A percentile compares a stretch with the other conserved stretches of the same genome.
phyloP scores from a whole-genome alignment of 2,113 vertebrate genomes.

The Corydoras sp. region DNA sequence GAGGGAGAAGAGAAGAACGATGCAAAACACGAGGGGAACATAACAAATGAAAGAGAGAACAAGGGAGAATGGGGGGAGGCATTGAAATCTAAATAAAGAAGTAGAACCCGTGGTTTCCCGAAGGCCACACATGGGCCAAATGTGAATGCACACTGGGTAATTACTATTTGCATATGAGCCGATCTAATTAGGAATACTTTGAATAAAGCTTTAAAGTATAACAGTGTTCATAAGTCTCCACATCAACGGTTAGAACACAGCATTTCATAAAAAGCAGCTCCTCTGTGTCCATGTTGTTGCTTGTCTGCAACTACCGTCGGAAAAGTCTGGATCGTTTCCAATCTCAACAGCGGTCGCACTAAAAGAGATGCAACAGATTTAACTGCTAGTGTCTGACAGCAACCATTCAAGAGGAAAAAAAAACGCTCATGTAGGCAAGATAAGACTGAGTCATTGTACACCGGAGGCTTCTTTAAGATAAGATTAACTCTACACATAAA shows the following conservation, averaged over 20 bases:
- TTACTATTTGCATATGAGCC: constrained; percentile 27
- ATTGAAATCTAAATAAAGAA: background rate
- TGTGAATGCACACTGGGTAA: constrained; percentile 10
- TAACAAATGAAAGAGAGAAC: constrained; percentile 5
- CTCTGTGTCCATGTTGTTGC: too few relatives aligned
- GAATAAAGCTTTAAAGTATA: constrained; percentile 19
- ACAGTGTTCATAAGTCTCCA: background rate
- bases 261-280: too few relatives aligned
- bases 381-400: background rate
- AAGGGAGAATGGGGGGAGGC: background rate
- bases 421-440: background rate
- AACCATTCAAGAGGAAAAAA: background rate
- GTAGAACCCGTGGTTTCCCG: constrained; percentile 21
- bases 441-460: constrained; percentile 2
- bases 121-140: constrained; percentile 18
- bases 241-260: background rate
- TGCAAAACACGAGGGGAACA: constrained; percentile 7
- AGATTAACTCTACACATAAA: constrained; percentile 9
- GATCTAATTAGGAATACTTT: constrained; percentile 37
- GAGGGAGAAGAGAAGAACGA: background rate
- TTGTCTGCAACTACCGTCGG: too few relatives aligned
- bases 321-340: background rate
- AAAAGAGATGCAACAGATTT: background rate
- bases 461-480: constrained; percentile 4
- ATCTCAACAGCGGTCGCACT: background rate